Evolutionary conservation across 2,797 vertebrate species (phyloP), one percentile per base, ranked within the genome.

Genomic region (Myripristis jacobus): DNA sequence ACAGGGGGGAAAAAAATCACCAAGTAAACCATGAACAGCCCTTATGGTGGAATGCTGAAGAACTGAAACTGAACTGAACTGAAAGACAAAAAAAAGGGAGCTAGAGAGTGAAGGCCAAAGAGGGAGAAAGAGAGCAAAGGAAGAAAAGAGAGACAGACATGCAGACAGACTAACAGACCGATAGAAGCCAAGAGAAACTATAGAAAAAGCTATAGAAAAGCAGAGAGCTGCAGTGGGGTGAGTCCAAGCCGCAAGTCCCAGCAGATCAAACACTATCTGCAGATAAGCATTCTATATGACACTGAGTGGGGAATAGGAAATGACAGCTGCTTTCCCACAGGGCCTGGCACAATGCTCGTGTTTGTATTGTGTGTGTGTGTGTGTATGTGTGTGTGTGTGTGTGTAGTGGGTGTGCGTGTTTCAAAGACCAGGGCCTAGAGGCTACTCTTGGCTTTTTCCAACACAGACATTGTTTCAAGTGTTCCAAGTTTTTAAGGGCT

Each of bases 251-350:
- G 34, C 27, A 36, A 85, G 88, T 85, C 83, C 66, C 47, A 83
- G 73, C 67, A 87, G 87, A 89, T 91, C 81, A 89, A 90, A 87
- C 25, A 22, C 68, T 79, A 80, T 84, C 70, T 34, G 73, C 88
- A 83, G 70, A 90, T 83, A 81, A 83, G 63, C 54, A 69, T 72
- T 66, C 68, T 78, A 73, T 79, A 80, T 81, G 79, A 84, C 80
- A 87, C 60, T 73, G 78, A 87, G 88, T 73, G 50, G 68, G 67
- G 81, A 85, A 91, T 88, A 61, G 41, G 87, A 87, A 87, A 91
- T 85, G 91, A 91, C 90, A 90, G 87, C 52, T 44, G 57, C 36
- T 56, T 81, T 70, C 77, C 87, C 46, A 25, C 83, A 89, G 82
- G 71, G 59, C 18, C 3, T 36, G 51, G 72, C 65, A 67, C 68